These are phyloP conservation scores for Ammodytes dubius DNA, from an alignment of 2,113 vertebrate genomes.

Conservation along the genomic window DNA sequence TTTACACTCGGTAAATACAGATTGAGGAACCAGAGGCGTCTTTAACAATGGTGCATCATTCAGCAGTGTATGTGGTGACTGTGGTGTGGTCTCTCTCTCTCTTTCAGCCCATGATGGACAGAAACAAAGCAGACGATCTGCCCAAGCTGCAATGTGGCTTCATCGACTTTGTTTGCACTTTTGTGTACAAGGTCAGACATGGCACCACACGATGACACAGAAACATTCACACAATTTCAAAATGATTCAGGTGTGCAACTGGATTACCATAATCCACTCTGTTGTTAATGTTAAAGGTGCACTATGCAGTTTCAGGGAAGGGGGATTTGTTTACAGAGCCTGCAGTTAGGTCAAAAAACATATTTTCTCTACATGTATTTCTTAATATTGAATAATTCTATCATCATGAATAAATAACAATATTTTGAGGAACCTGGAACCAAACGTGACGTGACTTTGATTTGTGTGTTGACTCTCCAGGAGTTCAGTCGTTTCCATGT, in stretches of 20 bases:
- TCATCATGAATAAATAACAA: too few relatives aligned
- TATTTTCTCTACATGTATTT: too few relatives aligned
- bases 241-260: neutral
- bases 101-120: slow-evolving; percentile 87
- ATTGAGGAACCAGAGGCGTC: neutral
- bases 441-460: neutral
- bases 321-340: too few relatives aligned
- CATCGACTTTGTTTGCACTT: slow-evolving; percentile 87
- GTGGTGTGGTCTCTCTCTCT: neutral
- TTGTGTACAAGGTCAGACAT: slow-evolving; percentile 86
- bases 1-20: too few relatives aligned
- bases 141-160: slow-evolving; percentile 88
- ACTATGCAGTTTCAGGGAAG: too few relatives aligned
- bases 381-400: too few relatives aligned
- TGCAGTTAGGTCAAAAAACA: too few relatives aligned
- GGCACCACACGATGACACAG: neutral
- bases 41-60: neutral
- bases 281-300: neutral
- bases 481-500: slow-evolving; percentile 89
- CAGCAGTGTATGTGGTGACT: too few relatives aligned
- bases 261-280: neutral
- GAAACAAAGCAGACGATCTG: slow-evolving; percentile 83
- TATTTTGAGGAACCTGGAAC: too few relatives aligned
- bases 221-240: neutral
- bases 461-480: slow-evolving; percentile 51